A percentile compares a stretch with the other conserved stretches of the same genome.
Conservation (phyloP, 2,797 vertebrate genomes). For the Muscicapa comitata region DNA sequence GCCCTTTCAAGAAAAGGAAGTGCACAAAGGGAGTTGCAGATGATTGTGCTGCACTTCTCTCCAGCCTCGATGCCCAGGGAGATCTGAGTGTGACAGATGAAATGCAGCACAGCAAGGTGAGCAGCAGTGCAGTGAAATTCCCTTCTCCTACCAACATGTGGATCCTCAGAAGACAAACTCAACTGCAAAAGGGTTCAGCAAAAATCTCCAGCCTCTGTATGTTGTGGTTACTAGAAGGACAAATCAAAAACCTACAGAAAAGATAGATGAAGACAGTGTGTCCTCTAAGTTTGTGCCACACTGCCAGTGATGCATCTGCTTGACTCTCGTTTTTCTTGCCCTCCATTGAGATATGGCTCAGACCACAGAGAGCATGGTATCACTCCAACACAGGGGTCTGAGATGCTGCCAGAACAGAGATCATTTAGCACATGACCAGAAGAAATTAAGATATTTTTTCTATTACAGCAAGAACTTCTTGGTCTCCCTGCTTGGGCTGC, state of each 20-base stretch:
- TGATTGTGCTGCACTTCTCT: background rate
- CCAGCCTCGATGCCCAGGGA: rapidly evolving
- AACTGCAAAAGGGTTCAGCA: background rate
- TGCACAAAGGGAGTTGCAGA: background rate
- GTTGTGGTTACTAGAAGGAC: background rate
- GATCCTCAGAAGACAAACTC: background rate
- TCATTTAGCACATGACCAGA: background rate
- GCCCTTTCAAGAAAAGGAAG: background rate
- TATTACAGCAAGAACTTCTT: background rate
- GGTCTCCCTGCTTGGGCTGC: background rate
- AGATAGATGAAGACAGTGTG: background rate
- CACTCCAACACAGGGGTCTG: background rate
- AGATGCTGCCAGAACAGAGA: background rate
- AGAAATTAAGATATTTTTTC: background rate
- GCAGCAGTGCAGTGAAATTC: background rate
- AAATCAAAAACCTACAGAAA: background rate
- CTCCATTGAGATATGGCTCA: background rate
- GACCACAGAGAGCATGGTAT: rapidly evolving
- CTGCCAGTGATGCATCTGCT: background rate
- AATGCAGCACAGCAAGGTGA: rapidly evolving
- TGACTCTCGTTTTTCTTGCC: background rate
- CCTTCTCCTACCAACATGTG: background rate
- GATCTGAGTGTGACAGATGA: rapidly evolving
- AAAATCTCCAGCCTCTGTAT: background rate
- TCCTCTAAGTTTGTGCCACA: background rate